Base-by-base conservation (phyloP, 1,140 invertebrate species). In the Drosophila ananassae region DNA sequence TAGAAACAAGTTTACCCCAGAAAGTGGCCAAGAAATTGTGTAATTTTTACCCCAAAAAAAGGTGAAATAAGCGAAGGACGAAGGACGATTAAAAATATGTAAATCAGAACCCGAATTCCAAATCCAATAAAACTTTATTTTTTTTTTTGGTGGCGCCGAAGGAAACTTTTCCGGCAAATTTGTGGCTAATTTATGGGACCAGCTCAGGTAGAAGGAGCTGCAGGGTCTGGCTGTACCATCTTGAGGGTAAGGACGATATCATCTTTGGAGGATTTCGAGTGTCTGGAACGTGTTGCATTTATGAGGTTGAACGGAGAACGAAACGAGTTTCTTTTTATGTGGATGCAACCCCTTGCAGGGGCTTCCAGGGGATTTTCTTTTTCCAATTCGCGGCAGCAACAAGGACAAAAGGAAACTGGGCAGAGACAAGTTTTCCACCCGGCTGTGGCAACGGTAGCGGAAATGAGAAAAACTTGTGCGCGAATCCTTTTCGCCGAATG, bases 101-200 rank as follows among this genome's bases (percentile, higher is more conserved):
- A 83, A 87, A 87, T 85, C 48, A 55, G 21, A 47, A 52, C 44
- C 44, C 28, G 56, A 48, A 48, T 34, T 58, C 44, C n/a, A 21
- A 13, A 8, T n/a, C 48, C 55, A 64, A 78, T 67, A 58, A 80
- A 72, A 77, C 21, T 28, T 17, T 17, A 17, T 17, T 61, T 67
- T 47, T 50, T 22, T 6, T 47, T 50, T 22, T 6, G 22, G 44
- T 48, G 61, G 39, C 34, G 52, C 34, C 51, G 32, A 41, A 60
- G 39, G 13, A 55, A 78, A 72, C 32, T 89, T 84, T 87, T 89
- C 71, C 83, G 83, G 78, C 83, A 89, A 89, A 89, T 89, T 89
- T 89, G 83, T 79, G 84, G 83, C 83, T 89, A 89, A 89, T 89
- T 89, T 89, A 89, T 74, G 84, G 79, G 71, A 48, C 30, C 63